Percentiles rank a stretch among this genome's conserved stretches.
phyloP scores from a whole-genome alignment of 1,140 invertebrate species.

The Cydia fagiglandana region DNA sequence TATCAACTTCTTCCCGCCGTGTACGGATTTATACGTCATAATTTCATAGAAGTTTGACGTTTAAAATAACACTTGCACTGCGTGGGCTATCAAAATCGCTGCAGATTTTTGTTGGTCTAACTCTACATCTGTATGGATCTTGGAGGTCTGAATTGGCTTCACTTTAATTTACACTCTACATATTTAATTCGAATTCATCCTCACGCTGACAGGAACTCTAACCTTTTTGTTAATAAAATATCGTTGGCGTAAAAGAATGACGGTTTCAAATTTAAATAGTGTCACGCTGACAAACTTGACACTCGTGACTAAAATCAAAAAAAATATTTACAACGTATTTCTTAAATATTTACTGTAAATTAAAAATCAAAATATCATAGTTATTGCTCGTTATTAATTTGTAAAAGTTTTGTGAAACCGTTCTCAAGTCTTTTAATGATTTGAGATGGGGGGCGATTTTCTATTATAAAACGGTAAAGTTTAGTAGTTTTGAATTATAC shows the following conservation, averaged over 20 bases:
- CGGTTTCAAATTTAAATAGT: constrained; percentile 16
- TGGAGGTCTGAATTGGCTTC: not conserved
- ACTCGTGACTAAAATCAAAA: not conserved
- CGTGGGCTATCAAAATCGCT: too few relatives aligned
- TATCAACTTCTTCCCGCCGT: too few relatives aligned
- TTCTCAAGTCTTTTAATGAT: constrained; percentile 37
- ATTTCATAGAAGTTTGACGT: too few relatives aligned
- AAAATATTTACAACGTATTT: constrained; percentile 16
- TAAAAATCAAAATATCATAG: constrained; percentile 6
- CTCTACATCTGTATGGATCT: not conserved
- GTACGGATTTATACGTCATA: too few relatives aligned
- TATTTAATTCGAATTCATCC: not conserved
- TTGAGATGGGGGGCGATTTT: constrained; percentile 46
- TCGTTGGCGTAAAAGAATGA: constrained; percentile 11
- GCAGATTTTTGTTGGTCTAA: too few relatives aligned
- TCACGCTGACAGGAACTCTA: too few relatives aligned
- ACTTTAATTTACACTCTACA: not conserved
- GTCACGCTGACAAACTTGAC: constrained; percentile 22
- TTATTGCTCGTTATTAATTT: constrained; percentile 39
- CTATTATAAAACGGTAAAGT: constrained; percentile 41
- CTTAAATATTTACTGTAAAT: constrained; percentile 14
- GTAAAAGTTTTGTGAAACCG: constrained; percentile 38
- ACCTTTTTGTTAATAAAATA: not conserved
- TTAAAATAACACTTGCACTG: too few relatives aligned
- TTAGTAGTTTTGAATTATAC: constrained; percentile 26